Conservation (phyloP, 2,888 invertebrate genomes). For the Amiota mariae region DNA sequence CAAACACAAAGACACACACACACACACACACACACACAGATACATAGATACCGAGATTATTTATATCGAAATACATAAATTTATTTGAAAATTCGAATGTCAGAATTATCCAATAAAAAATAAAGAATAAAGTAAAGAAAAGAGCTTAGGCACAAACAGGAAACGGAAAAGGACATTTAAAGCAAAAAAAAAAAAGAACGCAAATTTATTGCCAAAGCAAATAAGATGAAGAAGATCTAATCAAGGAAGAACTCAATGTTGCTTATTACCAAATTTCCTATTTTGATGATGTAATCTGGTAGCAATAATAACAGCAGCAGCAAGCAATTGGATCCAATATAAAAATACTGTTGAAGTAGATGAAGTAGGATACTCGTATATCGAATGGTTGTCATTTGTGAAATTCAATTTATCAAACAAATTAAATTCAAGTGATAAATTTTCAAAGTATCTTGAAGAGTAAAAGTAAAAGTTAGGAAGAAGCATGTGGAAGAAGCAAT, state of each 20-base stretch:
- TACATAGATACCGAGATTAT: too few relatives aligned
- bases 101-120: not conserved
- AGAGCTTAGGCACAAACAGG: not conserved
- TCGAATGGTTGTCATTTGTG: not conserved
- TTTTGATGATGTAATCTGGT: slow-evolving; percentile 1
- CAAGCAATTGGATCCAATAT: not conserved
- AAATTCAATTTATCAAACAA: slow-evolving; percentile 9
- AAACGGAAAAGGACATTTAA: slow-evolving; percentile 1
- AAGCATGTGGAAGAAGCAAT: too few relatives aligned
- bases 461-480: too few relatives aligned
- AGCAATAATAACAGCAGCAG: not conserved
- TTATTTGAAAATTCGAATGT: slow-evolving; percentile 11
- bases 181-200: not conserved
- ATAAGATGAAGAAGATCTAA: not conserved
- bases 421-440: slow-evolving; percentile 21
- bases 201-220: not conserved
- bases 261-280: not conserved
- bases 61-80: not conserved
- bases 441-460: not conserved
- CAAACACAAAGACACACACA: too few relatives aligned
- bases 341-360: not conserved
- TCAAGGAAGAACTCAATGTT: slow-evolving; percentile 1
- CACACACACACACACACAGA: too few relatives aligned
- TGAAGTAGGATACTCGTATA: not conserved
- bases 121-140: too few relatives aligned